These are phyloP conservation scores for Idaea aversata DNA, from an alignment of 2,888 invertebrate genomes.

Conservation along the genomic window DNA sequence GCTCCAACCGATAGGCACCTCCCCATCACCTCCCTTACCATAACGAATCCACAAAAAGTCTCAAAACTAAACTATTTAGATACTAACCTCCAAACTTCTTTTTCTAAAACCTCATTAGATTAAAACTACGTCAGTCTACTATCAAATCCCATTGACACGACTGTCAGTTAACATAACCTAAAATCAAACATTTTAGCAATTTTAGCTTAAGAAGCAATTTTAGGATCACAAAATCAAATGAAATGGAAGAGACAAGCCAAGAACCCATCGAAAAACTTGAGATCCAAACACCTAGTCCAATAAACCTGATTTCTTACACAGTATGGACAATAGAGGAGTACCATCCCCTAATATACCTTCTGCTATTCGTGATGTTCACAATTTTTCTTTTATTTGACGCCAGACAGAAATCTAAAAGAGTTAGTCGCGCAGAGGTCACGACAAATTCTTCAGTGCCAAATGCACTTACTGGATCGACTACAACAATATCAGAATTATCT, in stretches of 20 bases:
- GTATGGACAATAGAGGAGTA: slow-evolving; percentile 37
- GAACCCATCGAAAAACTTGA: neutral
- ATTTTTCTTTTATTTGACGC: slow-evolving; percentile 17
- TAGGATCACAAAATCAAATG: neutral
- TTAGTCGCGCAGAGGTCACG: neutral
- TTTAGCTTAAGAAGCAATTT: neutral
- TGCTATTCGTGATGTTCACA: slow-evolving; percentile 33
- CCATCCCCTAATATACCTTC: slow-evolving; percentile 31
- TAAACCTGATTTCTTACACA: neutral
- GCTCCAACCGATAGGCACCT: too few relatives aligned
- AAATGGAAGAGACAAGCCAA: neutral
- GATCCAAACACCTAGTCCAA: neutral
- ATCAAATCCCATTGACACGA: neutral
- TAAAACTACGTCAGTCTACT: neutral
- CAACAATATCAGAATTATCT: slow-evolving; percentile 6
- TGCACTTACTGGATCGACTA: neutral
- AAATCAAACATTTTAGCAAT: neutral
- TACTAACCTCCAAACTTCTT: neutral
- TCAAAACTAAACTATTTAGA: too few relatives aligned
- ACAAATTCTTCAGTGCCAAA: neutral
- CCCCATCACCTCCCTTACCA: too few relatives aligned
- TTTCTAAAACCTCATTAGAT: neutral
- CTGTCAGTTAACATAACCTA: neutral
- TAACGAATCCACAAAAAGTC: too few relatives aligned
- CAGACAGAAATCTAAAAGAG: slow-evolving; percentile 1